Evolutionary conservation across 2,888 invertebrate species (phyloP).

Genomic region (Frankliniella fusca): DNA sequence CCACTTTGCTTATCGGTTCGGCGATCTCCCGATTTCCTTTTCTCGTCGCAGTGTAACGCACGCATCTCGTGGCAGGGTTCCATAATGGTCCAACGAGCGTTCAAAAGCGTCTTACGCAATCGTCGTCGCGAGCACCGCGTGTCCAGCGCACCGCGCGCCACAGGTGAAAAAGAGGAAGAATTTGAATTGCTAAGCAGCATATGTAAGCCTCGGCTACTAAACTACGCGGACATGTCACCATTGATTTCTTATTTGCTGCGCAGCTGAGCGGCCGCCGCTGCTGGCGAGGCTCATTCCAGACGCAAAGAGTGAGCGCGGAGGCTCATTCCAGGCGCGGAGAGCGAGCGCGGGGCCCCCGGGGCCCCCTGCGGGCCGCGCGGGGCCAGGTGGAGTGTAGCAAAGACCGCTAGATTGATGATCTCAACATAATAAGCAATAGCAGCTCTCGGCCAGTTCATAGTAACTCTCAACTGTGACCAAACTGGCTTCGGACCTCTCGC

Average conservation of each 20-base stretch:
- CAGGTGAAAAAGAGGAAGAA: not conserved
- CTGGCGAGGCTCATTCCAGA: not conserved
- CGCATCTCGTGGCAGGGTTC: no score
- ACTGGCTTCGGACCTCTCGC: no score
- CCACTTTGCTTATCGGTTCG: no score
- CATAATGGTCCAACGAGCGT: not conserved
- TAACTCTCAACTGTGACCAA: no score
- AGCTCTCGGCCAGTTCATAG: not conserved
- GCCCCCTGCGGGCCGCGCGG: no score
- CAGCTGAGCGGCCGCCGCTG: not conserved
- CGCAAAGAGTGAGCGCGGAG: not conserved
- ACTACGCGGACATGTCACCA: not conserved
- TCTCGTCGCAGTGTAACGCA: no score
- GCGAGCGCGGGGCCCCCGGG: not conserved
- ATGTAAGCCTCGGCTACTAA: not conserved
- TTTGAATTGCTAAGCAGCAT: not conserved
- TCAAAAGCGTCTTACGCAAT: not conserved
- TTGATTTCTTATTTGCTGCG: no score
- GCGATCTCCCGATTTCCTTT: no score
- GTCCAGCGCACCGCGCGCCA: not conserved
- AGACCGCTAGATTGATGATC: not conserved
- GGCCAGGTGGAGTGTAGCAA: not conserved
- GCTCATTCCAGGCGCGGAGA: not conserved
- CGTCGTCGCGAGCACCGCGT: not conserved
- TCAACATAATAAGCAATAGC: slow-evolving; percentile 5